Percentiles rank a stretch among this genome's conserved stretches.
phyloP scores from a whole-genome alignment of 2,113 vertebrate genomes.

The Phocoena sinus region DNA sequence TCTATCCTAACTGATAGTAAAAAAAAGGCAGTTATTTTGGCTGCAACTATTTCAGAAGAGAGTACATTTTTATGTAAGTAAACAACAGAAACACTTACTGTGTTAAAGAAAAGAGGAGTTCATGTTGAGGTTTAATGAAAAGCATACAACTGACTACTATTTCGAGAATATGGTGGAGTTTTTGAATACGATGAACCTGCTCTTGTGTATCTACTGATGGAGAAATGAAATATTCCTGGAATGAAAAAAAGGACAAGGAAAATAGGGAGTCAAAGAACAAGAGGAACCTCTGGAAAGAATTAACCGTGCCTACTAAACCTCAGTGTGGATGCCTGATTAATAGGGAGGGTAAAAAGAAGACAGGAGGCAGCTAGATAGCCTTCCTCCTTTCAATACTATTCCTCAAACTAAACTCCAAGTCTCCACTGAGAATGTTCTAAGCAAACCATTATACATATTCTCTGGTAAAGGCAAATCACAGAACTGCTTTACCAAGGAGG shows the following conservation, averaged over 20 bases:
- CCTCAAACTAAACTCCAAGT: background rate
- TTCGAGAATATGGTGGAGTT: conserved; percentile 96
- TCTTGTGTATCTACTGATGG: conserved; percentile 89
- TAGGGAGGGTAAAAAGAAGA: rapidly evolving
- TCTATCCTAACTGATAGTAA: background rate
- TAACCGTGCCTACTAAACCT: background rate
- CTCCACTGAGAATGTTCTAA: background rate
- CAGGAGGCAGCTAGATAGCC: background rate
- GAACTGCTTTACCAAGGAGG: background rate
- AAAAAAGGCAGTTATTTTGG: background rate
- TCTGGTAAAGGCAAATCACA: background rate
- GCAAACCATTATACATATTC: background rate
- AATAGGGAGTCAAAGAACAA: background rate
- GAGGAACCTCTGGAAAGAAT: background rate
- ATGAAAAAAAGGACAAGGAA: background rate
- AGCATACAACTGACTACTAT: conserved; percentile 88
- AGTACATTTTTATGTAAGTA: background rate
- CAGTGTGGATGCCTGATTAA: background rate
- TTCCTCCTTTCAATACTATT: background rate
- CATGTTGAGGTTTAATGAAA: conserved; percentile 90
- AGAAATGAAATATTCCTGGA: conserved; percentile 91
- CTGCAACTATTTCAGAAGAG: background rate
- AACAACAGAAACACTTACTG: conserved; percentile 83
- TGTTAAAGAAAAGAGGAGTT: conserved; percentile 91
- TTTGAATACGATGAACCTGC: conserved; percentile 88